Evolutionary conservation across 30 jellyfish, hydroid and myxozoan genomes (phyloP), one percentile per base, ranked within the genome.

Genomic region (Turritopsis rubra): DNA sequence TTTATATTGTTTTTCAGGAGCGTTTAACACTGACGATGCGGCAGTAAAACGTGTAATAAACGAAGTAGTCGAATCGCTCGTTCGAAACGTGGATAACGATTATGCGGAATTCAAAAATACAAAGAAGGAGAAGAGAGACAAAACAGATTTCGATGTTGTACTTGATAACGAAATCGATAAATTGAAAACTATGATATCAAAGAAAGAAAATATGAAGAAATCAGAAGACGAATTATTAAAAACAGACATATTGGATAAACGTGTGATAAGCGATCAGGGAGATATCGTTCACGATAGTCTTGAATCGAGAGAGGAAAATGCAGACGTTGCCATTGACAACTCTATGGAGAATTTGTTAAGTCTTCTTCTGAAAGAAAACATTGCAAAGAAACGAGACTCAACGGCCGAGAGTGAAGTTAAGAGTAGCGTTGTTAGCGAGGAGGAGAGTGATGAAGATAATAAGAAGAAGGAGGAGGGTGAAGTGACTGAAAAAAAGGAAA

Each of bases 321-420:
- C 82, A 24, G 41, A 26, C 24, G 82, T 74, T 74, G 82, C 23
- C 53, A 21, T 74, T 20, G 82, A 74, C 41, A 74, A 74, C 65
- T 8, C 16, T 27, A 68, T 68, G 30, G 77, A 68, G 8, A 68
- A 23, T 27, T 19, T 68, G 19, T 23, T 1, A n/a, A 27, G 30
- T 19, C 19, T 68, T 19, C 19, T 68, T 23, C 30, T 68, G 30
- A 68, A 68, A 68, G 13, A 41, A 5, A 41, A 13, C 13, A 41
- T 41, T 13, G 60, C 60, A 41, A 41, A 41, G 60, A 41, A 41
- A 13, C 60, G 60, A 41, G 60, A 41, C 5, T 41, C 60, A 5
- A 13, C 60, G 13, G 5, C 60, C 60, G 60, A 41, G 60, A 41
- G 13, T 13, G 13, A 41, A 41, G 13, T 3, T 41, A 13, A 41